Evolutionary conservation across 2,888 invertebrate genomes (phyloP).

Genomic region (Myathropa florea): DNA sequence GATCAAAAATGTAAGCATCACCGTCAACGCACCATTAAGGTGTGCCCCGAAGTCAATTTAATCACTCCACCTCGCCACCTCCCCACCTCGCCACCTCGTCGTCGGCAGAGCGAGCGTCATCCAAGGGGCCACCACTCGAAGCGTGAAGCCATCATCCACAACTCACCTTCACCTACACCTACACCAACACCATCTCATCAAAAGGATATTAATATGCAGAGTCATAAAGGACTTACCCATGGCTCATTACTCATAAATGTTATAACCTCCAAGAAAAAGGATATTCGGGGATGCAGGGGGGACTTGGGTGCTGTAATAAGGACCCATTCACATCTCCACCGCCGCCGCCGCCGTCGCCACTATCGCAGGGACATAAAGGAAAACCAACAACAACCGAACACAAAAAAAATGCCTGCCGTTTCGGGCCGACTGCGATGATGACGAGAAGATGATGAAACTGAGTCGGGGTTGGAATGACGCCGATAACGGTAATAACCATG

Average conservation of each 20-base stretch:
- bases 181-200: slow-evolving; percentile 46
- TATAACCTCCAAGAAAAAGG: slow-evolving; percentile 64
- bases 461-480: slow-evolving; percentile 39
- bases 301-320: slow-evolving; percentile 50
- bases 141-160: background rate
- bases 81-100: background rate
- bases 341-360: no score
- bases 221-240: slow-evolving; percentile 69
- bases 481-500: slow-evolving; percentile 66
- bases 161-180: background rate
- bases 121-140: background rate
- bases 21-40: slow-evolving; percentile 28
- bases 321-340: slow-evolving; percentile 39
- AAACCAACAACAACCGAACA: background rate
- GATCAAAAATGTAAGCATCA: slow-evolving; percentile 42
- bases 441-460: slow-evolving; percentile 26
- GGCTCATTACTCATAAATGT: slow-evolving; percentile 71
- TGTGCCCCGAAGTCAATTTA: slow-evolving; percentile 64
- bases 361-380: slow-evolving; percentile 52
- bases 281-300: slow-evolving; percentile 9
- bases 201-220: slow-evolving; percentile 66
- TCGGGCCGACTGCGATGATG: slow-evolving; percentile 55
- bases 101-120: no score
- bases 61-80: slow-evolving; percentile 43
- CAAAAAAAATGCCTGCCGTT: slow-evolving; percentile 21